Evolutionary conservation across 2,113 vertebrate genomes (phyloP), one percentile per base, ranked within the genome.

Genomic region (Crocuta crocuta): DNA sequence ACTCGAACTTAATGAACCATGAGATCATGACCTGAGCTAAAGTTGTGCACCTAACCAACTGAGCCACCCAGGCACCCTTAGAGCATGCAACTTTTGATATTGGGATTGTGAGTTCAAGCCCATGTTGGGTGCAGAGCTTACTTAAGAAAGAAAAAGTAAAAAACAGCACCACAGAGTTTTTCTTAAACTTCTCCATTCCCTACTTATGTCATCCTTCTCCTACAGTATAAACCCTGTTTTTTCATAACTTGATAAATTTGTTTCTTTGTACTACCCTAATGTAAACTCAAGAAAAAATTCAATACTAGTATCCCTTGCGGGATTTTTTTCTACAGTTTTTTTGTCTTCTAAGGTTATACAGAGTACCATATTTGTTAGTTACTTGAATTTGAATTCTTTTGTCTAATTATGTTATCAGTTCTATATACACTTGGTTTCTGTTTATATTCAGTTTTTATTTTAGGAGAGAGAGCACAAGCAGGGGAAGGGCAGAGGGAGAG

Each of bases 351-450:
- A 74, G 39, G 6, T 73, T 91, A 45, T 53, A 48, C 74, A 74
- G 26, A 91, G 31, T 87, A 68, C 55, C 24, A 11, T 91, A 45
- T 58, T 84, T 70, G 45, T 90, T 90, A 43, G 50, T 89, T 96
- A 78, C n/a, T 82, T 68, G 58, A 74, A 96, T 50, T 94, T 73
- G 43, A 93, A 76, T 83, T 81, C 4, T 94, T 68, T 74, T 90
- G 65, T 50, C 26, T 84, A 26, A 83, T 68, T 39, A n/a, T 39
- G 45, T 82, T 89, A 71, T 43, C 39, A 70, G 26, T 63, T 95
- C 79, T 84, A 21, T 78, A 39, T 68, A 39, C 8, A 70, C 5
- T 68, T 88, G 45, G 71, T 68, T 74, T 74, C 73, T 78, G 26
- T 48, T 78, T 48, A 26, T 90, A 26, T 78, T 50, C 63, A 17